Evolutionary conservation across 1,140 invertebrate species (phyloP), one percentile per base, ranked within the genome.

Genomic region (Heliconius eleuchia): DNA sequence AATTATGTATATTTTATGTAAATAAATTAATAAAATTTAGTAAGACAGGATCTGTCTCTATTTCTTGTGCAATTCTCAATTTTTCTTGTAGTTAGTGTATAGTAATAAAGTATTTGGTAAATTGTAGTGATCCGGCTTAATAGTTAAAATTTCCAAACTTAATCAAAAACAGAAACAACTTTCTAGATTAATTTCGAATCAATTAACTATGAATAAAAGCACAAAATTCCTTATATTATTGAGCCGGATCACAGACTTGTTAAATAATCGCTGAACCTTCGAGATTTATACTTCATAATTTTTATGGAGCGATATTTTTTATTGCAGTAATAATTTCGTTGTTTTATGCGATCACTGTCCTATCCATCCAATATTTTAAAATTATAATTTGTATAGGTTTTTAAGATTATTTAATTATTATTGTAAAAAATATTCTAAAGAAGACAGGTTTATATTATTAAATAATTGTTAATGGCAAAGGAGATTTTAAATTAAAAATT

Each of bases 1-100:
- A 87, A 86, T 83, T 72, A 82, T 89, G 84, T 88, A 88, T 86
- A 83, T 86, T 89, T 87, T 83, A 79, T 87, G 86, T 88, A 88
- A 84, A 90, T 90, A 88, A 78, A 84, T 85, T 78, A 78, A 72
- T 71, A 42, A 19, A 39, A 42, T 27, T 39, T 72, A 77, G 72
- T 71, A 30, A 78, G 57, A 72, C 77, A 74, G 73, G 39, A 74
- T 39, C 77, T 78, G 71, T 39, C 55, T 74, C n/a, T 52, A 73
- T 16, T 78, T 73, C 50, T 79, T 74, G 81, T 82, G 81, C 81
- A 82, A 83, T 80, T 83, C 55, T 79, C 60, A 66, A 23, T 16
- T 30, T 66, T 66, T 66, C 23, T 66, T 66, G 23, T 66, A 66
- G 5, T 66, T 66, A 66, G 1, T 66, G n/a, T 66, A 13, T 23